Conservation (phyloP, 2,797 vertebrate genomes). For the Pseudochromis fuscus region DNA sequence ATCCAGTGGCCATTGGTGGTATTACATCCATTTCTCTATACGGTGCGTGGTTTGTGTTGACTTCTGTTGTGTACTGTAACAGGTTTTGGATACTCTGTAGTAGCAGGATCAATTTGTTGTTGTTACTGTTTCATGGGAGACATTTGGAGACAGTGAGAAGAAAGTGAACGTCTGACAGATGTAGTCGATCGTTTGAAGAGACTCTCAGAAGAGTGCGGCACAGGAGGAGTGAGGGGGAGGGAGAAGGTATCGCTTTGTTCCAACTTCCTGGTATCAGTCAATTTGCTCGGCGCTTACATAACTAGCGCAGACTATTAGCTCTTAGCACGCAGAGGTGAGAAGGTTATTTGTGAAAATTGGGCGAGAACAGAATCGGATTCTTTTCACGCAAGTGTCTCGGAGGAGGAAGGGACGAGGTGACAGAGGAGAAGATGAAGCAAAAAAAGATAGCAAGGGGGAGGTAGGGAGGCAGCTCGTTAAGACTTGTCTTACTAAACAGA, state of each 20-base stretch:
- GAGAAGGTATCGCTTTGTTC: neutral
- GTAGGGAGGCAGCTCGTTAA: slow-evolving; percentile 22
- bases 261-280: slow-evolving; percentile 15
- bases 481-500: slow-evolving; percentile 59
- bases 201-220: neutral
- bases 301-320: slow-evolving; percentile 6
- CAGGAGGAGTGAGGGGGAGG: neutral
- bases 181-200: neutral
- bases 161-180: no score
- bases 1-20: no score
- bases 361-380: neutral
- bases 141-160: no score
- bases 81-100: no score
- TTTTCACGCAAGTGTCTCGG: slow-evolving; percentile 2
- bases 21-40: no score
- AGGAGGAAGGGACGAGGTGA: slow-evolving; percentile 31
- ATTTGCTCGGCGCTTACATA: slow-evolving; percentile 15
- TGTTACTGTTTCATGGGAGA: no score
- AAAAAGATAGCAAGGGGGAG: slow-evolving; percentile 21
- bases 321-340: slow-evolving; percentile 22
- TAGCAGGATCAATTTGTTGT: no score
- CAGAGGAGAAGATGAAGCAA: slow-evolving; percentile 14
- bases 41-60: no score
- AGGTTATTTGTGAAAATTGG: slow-evolving; percentile 41
- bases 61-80: no score